phyloP scores from a whole-genome alignment of 2,797 vertebrate genomes.

The Sebastes oblongus region DNA sequence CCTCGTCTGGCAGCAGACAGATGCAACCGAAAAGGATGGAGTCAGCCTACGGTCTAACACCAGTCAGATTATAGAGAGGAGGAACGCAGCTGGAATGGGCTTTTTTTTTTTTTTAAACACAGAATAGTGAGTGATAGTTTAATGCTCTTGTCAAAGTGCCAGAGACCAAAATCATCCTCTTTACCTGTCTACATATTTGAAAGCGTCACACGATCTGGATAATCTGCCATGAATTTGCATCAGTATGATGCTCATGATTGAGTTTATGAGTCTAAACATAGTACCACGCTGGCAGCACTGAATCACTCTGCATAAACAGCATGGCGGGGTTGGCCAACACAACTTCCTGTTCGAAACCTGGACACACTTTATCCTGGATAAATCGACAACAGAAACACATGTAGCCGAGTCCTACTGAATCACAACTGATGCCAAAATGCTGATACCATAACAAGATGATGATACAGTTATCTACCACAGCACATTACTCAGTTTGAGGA shows the following conservation, averaged over 20 bases:
- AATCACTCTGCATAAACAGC: neutral
- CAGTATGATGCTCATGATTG: neutral
- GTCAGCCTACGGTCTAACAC: conserved; percentile 22
- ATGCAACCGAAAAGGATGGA: conserved; percentile 42
- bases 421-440: neutral
- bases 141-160: neutral
- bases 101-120: neutral
- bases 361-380: conserved; percentile 9
- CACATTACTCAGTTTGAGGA: neutral
- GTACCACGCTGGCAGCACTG: neutral
- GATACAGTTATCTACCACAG: conserved; percentile 8
- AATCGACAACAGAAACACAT: neutral
- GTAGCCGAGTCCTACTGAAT: neutral
- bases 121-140: neutral
- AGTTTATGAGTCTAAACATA: neutral
- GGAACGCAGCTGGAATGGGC: neutral
- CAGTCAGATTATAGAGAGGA: conserved; percentile 23
- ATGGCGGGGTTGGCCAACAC: neutral
- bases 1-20: conserved; percentile 35
- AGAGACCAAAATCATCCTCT: neutral
- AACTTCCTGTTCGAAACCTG: neutral
- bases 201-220: neutral
- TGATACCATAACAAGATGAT: neutral
- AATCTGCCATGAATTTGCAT: neutral
- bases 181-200: neutral